A percentile compares a stretch with the other conserved stretches of the same genome.
phyloP scores from a whole-genome alignment of 2,797 vertebrate genomes.

The Syndactyla subalaris region DNA sequence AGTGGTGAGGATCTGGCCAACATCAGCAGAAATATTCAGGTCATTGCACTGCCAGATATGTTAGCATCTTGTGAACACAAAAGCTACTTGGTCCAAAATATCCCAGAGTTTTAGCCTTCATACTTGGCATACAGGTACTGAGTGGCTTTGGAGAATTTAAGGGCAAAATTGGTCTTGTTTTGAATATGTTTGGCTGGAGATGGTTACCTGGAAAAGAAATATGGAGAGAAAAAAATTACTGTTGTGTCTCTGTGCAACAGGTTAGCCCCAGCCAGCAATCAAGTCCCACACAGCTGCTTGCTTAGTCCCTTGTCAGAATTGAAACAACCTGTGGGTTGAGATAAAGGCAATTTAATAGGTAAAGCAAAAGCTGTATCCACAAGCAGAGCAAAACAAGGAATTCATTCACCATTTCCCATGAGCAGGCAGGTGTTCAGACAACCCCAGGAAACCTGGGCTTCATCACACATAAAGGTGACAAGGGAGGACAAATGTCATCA shows the following conservation, averaged over 20 bases:
- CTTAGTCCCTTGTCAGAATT: neutral
- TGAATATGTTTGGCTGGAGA: neutral
- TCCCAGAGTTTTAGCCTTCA: neutral
- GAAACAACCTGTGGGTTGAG: neutral
- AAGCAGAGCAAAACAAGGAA: neutral
- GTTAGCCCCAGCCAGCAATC: neutral
- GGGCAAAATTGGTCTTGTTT: neutral
- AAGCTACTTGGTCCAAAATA: neutral
- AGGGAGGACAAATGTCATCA: neutral
- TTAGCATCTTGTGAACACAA: neutral
- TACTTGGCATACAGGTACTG: neutral
- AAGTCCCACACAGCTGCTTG: neutral
- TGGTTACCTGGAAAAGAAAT: neutral
- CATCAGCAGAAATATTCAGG: neutral
- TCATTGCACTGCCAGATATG: neutral
- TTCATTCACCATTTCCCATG: rapidly evolving
- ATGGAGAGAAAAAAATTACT: neutral
- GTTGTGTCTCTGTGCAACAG: neutral
- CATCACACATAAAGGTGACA: neutral
- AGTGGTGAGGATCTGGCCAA: neutral
- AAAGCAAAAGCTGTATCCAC: neutral
- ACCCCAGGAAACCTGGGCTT: neutral
- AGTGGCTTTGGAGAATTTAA: neutral
- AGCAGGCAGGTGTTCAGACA: neutral
- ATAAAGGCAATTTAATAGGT: neutral